Conservation (phyloP, 1,140 invertebrate species). For the Neoseiulus cucumeris region DNA sequence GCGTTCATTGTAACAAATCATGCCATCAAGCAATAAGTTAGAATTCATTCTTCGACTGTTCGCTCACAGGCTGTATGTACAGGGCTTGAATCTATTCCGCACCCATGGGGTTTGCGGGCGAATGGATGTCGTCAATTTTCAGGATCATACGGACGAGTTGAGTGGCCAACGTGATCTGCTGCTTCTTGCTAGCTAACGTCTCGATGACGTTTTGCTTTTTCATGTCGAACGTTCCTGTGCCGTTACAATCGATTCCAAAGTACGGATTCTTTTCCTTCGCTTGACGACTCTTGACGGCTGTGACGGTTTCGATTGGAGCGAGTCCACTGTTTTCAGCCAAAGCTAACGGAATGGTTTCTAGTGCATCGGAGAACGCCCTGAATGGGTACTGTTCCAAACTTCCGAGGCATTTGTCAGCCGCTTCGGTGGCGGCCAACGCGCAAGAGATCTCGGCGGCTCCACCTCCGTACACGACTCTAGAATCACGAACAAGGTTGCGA, state of each 20-base stretch:
- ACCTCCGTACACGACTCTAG: constrained; percentile 87
- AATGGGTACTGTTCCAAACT: constrained; percentile 39
- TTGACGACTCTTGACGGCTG: constrained; percentile 77
- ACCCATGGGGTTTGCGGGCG: constrained; percentile 30
- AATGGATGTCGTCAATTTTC: constrained; percentile 95
- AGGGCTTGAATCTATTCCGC: neutral
- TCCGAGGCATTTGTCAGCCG: constrained; percentile 42
- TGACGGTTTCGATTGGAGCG: constrained; percentile 71
- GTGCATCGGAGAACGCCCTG: constrained; percentile 79
- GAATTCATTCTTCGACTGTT: too few species aligned
- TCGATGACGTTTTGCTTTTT: constrained; percentile 87
- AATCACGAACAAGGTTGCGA: constrained; percentile 77
- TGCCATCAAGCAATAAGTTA: too few species aligned
- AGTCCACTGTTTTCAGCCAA: constrained; percentile 92
- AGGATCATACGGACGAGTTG: constrained; percentile 98
- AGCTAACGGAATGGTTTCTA: constrained; percentile 83
- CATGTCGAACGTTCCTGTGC: constrained; percentile 76
- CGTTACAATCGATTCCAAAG: constrained; percentile 87
- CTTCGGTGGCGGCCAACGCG: constrained; percentile 62
- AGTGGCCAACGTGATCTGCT: constrained; percentile 88
- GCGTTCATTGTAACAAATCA: too few species aligned
- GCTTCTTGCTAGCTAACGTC: constrained; percentile 87
- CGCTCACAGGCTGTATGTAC: too few species aligned
- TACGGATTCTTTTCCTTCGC: constrained; percentile 59
- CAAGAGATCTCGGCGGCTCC: constrained; percentile 91